Evolutionary conservation across 2,797 vertebrate genomes (phyloP).

Genomic region (Aplochiton taeniatus): DNA sequence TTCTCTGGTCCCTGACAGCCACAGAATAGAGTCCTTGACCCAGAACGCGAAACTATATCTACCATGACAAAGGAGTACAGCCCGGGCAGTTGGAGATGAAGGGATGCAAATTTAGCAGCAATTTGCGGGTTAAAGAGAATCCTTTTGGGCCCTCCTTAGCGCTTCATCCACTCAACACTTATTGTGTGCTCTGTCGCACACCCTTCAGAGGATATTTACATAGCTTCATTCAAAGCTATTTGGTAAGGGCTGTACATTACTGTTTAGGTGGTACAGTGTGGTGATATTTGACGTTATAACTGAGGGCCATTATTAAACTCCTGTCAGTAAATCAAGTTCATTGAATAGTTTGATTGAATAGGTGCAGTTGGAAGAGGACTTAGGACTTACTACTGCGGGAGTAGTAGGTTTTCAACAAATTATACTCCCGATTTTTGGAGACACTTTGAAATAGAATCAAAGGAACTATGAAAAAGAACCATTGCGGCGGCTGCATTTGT

Average conservation of each 20-base stretch:
- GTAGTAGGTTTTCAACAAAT: background rate
- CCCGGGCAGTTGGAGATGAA: slow-evolving; percentile 44
- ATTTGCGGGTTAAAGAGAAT: slow-evolving; percentile 32
- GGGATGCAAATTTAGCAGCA: slow-evolving; percentile 42
- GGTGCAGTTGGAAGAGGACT: background rate
- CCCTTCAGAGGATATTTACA: background rate
- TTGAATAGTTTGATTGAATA: no score
- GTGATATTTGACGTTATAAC: no score
- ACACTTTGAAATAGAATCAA: slow-evolving; percentile 23
- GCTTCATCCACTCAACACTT: background rate
- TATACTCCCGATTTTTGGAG: background rate
- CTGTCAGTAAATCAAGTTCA: no score
- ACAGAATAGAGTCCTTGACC: slow-evolving; percentile 74
- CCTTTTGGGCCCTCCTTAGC: slow-evolving; percentile 1
- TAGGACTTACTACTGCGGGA: background rate
- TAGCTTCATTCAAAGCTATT: no score
- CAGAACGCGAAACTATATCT: slow-evolving; percentile 69
- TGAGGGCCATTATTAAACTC: no score
- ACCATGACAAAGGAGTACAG: slow-evolving; percentile 61
- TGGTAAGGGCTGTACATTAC: no score
- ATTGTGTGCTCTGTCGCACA: slow-evolving; percentile 7
- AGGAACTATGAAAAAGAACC: slow-evolving; percentile 35
- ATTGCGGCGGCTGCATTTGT: background rate
- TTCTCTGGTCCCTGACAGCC: slow-evolving; percentile 69
- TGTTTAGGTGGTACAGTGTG: no score